Base-by-base conservation (phyloP, 2,888 invertebrate genomes). In the Chesias legatella region DNA sequence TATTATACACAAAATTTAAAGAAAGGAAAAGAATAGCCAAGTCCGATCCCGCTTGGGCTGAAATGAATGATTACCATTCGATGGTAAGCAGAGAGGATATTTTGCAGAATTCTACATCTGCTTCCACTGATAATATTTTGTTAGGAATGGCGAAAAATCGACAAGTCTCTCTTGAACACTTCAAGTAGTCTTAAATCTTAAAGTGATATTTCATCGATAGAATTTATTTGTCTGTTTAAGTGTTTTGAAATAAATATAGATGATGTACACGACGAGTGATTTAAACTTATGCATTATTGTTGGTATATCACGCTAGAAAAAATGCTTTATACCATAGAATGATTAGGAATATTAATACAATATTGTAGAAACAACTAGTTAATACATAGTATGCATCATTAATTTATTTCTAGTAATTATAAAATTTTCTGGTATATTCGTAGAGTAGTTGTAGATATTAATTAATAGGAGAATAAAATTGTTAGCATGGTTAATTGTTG, bases 61-160 rank as follows among this genome's bases (percentile, higher is more conserved):
- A 88, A 63, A 79, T 88, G 81, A 85, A 85, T 47, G 84, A 88
- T 56, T 88, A 84, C 46, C 83, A 83, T 64, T 86, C 85, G 9
- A 76, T 85, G 65, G 79, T 79, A 33, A 88, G 88, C 57, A 88
- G 85, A 60, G 88, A 88, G 41, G 85, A 88, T 50, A 73, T 86
- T 54, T 59, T 85, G 56, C 79, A 84, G 56, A 70, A 76, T 60
- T 84, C 84, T 13, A 86, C 70, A 7, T 79, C 83, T 26, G 84
- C 84, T 54, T 88, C 88, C 30, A 86, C 88, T 17, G 88, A 88
- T 70, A 88, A 88, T 56, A 88, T 88, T 67, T 73, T 88, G 57
- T 65, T 86, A 65, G 86, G 88, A 59, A 83, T 82, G 77, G 58
- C 75, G 55, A 86, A 84, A 65, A 79, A 63, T 68, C 73, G 76